These are phyloP conservation scores for Drosophila sulfurigaster DNA, from an alignment of 1,140 invertebrate species.

Conservation along the genomic window DNA sequence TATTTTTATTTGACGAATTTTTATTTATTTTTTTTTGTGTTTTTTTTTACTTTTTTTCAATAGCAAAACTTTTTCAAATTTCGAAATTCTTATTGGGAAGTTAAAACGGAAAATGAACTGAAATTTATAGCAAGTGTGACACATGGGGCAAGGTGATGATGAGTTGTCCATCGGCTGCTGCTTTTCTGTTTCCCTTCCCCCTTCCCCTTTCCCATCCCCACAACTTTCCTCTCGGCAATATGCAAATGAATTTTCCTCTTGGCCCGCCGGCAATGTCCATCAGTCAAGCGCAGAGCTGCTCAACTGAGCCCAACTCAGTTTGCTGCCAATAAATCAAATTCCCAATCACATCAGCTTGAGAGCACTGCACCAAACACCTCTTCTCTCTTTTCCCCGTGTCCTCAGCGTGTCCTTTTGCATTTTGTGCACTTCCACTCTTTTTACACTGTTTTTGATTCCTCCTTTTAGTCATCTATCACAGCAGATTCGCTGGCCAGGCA, in stretches of 20 bases:
- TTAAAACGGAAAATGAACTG: constrained; percentile 3
- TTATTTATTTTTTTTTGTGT: constrained; percentile 3
- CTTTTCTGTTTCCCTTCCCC: background rate
- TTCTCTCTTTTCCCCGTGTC: constrained; percentile 17
- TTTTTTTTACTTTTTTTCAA: too few species aligned
- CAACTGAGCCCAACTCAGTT: constrained; percentile 54
- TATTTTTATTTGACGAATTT: background rate
- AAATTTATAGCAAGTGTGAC: background rate
- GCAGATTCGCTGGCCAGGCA: constrained; percentile 11
- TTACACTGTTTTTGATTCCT: background rate
- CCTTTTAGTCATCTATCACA: constrained; percentile 59
- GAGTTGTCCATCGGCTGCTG: background rate
- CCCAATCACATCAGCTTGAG: constrained; percentile 65
- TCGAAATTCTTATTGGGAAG: background rate
- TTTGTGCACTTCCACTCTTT: background rate
- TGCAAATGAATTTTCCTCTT: constrained; percentile 37
- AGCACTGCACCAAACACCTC: constrained; percentile 35
- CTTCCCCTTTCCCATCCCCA: too few species aligned
- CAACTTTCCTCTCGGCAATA: constrained; percentile 20
- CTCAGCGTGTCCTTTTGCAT: background rate
- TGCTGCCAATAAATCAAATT: constrained; percentile 77
- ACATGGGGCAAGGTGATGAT: constrained; percentile 3
- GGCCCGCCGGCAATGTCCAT: constrained; percentile 39
- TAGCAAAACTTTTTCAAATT: constrained; percentile 23
- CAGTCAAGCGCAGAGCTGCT: constrained; percentile 46